phyloP scores from a whole-genome alignment of 1,140 invertebrate genomes.

The Lasioglossum baleicum region DNA sequence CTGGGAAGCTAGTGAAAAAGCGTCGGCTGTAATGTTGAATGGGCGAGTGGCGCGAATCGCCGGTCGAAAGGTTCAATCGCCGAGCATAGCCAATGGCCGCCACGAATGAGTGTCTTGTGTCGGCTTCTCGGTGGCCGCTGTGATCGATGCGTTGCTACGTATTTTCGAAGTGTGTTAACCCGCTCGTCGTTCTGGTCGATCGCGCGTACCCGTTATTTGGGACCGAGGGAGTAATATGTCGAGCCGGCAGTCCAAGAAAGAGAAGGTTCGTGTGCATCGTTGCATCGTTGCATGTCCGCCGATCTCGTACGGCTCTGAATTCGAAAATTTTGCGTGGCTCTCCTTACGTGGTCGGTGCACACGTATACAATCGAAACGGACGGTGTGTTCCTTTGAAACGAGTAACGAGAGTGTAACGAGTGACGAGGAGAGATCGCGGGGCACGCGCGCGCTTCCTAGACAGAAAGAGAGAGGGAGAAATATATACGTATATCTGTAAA shows the following conservation, averaged over 20 bases:
- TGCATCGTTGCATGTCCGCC: conserved; percentile 10
- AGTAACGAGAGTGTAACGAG: no score
- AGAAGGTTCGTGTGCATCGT: conserved; percentile 72
- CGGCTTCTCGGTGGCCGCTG: conserved; percentile 51
- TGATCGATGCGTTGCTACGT: conserved; percentile 53
- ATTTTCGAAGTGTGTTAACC: conserved; percentile 45
- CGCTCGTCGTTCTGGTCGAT: conserved; percentile 43
- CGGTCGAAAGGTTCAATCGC: conserved; percentile 39
- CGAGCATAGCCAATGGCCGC: conserved; percentile 61
- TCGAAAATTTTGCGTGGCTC: conserved; percentile 15
- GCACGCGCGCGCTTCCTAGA: conserved; percentile 15
- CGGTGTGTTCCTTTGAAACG: neutral
- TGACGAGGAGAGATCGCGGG: conserved; percentile 25
- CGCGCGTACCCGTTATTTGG: conserved; percentile 32
- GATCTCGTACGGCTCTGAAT: neutral
- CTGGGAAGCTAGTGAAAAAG: conserved; percentile 25
- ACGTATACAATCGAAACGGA: conserved; percentile 20
- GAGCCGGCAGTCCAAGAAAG: conserved; percentile 76
- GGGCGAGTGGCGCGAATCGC: conserved; percentile 36
- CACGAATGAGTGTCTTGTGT: conserved; percentile 59
- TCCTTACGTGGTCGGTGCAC: conserved; percentile 16
- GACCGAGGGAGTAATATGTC: conserved; percentile 71
- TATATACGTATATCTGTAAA: neutral
- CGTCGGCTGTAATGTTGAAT: neutral
- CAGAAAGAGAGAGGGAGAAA: conserved; percentile 11